Conservation (phyloP, 2,888 invertebrate genomes). For the Scaptomyza flava region DNA sequence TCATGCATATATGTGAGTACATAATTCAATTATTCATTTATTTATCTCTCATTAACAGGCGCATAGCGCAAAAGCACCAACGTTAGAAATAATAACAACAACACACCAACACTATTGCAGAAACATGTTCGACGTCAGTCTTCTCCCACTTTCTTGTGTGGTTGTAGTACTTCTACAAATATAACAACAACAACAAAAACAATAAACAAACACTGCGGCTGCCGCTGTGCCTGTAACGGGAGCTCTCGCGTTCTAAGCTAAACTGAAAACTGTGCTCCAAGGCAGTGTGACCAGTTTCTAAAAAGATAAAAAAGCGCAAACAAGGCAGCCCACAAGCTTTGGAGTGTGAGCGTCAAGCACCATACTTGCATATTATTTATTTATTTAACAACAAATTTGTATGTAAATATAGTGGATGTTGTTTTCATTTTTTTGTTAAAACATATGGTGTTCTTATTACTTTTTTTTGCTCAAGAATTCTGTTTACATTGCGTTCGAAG, state of each 20-base stretch:
- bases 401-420: not conserved
- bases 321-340: conserved; percentile 2
- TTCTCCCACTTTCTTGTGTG: conserved; percentile 57
- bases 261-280: conserved; percentile 59
- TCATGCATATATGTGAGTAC: conserved; percentile 45
- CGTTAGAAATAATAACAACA: conserved; percentile 55
- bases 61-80: conserved; percentile 41
- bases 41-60: conserved; percentile 75
- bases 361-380: not conserved
- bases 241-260: conserved; percentile 73
- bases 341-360: not conserved
- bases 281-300: conserved; percentile 54
- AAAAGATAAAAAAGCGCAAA: not conserved
- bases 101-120: conserved; percentile 67
- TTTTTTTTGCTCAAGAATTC: conserved; percentile 7
- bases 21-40: conserved; percentile 79
- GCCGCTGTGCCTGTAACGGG: conserved; percentile 53
- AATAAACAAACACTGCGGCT: conserved; percentile 52
- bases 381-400: no score
- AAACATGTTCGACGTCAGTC: conserved; percentile 71
- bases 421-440: not conserved
- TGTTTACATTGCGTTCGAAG: conserved; percentile 2
- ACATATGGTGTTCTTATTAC: not conserved
- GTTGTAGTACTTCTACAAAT: conserved; percentile 59
- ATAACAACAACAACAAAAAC: conserved; percentile 47